phyloP scores from a whole-genome alignment of 1,140 invertebrate genomes.

The Bombyx mori region DNA sequence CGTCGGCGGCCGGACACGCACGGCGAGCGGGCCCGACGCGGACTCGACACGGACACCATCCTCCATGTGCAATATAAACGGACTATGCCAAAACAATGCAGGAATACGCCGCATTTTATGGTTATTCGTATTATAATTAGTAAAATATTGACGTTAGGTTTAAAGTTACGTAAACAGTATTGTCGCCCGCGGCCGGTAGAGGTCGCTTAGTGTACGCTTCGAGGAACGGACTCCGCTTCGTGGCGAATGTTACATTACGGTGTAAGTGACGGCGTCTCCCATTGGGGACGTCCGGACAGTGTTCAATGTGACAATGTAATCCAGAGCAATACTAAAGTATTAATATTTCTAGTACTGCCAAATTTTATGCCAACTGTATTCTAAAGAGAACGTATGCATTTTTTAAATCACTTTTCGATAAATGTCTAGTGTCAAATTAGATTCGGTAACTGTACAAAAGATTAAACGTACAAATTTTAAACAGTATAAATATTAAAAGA shows the following conservation, averaged over 20 bases:
- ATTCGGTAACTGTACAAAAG: conserved; percentile 68
- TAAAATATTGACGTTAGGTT: conserved; percentile 66
- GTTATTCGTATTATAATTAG: conserved; percentile 67
- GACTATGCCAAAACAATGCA: conserved; percentile 59
- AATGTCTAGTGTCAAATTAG: conserved; percentile 70
- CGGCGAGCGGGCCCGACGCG: conserved; percentile 14
- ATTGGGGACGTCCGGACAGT: conserved; percentile 47
- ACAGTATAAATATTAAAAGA: conserved; percentile 50
- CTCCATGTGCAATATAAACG: conserved; percentile 53
- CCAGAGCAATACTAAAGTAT: conserved; percentile 70
- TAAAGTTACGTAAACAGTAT: conserved; percentile 64
- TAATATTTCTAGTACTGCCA: conserved; percentile 70
- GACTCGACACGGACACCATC: conserved; percentile 38
- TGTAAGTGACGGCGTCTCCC: conserved; percentile 29
- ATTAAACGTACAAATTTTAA: conserved; percentile 68
- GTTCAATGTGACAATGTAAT: conserved; percentile 69
- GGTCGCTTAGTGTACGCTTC: conserved; percentile 46
- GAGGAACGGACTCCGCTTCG: conserved; percentile 43
- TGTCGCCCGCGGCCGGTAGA: conserved; percentile 40
- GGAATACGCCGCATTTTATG: conserved; percentile 47
- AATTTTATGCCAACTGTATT: conserved; percentile 67
- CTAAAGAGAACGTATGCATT: conserved; percentile 43
- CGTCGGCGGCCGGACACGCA: conserved; percentile 25
- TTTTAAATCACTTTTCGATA: conserved; percentile 60
- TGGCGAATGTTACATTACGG: conserved; percentile 20